Percentiles rank a stretch among this genome's conserved stretches.
phyloP scores from a whole-genome alignment of 2,888 invertebrate species.

The Hedya salicella region DNA sequence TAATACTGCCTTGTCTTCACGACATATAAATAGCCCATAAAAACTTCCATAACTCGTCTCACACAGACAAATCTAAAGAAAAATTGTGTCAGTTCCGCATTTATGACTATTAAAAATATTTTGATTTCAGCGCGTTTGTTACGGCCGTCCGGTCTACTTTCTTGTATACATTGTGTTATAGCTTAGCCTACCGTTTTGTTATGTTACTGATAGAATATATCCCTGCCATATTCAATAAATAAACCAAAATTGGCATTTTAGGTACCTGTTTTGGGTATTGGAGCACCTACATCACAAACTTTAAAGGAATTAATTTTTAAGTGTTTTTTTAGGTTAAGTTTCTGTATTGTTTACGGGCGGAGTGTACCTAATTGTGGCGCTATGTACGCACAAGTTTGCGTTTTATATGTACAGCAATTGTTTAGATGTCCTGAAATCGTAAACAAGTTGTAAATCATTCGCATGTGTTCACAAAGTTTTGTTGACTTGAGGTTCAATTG shows the following conservation, averaged over 20 bases:
- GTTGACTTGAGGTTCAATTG: slow-evolving; percentile 73
- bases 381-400: too few relatives aligned
- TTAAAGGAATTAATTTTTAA: too few relatives aligned
- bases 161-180: slow-evolving; percentile 44
- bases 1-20: slow-evolving; percentile 69
- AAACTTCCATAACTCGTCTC: slow-evolving; percentile 59
- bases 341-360: too few relatives aligned
- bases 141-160: slow-evolving; percentile 49
- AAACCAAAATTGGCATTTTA: too few relatives aligned
- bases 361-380: too few relatives aligned
- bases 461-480: slow-evolving; percentile 46
- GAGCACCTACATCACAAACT: too few relatives aligned
- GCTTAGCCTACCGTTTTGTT: slow-evolving; percentile 4
- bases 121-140: slow-evolving; percentile 36
- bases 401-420: too few relatives aligned
- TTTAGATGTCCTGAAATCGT: slow-evolving; percentile 49
- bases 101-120: slow-evolving; percentile 45
- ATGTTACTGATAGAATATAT: not conserved
- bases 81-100: slow-evolving; percentile 74
- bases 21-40: slow-evolving; percentile 73
- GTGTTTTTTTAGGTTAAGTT: too few relatives aligned
- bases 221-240: too few relatives aligned
- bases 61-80: slow-evolving; percentile 55
- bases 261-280: too few relatives aligned
- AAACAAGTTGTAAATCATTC: slow-evolving; percentile 58